Evolutionary conservation across 2,888 invertebrate species (phyloP).

Genomic region (Drosophila maculinotata): DNA sequence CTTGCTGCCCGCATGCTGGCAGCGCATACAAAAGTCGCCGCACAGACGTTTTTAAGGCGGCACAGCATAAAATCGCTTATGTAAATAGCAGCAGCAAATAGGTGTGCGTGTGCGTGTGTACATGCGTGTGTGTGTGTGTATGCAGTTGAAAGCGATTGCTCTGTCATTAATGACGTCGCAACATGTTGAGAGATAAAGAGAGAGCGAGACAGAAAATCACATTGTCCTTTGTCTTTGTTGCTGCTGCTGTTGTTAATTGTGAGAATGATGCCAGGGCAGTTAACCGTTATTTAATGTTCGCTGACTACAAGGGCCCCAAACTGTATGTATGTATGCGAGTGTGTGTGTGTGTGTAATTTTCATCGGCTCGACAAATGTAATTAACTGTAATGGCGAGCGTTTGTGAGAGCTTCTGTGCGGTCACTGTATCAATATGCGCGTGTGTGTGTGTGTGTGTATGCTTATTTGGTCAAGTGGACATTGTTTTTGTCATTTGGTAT

Average conservation of each 20-base stretch:
- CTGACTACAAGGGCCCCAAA: constrained; percentile 39
- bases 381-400: constrained; percentile 69
- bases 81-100: constrained; percentile 57
- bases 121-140: constrained; percentile 37
- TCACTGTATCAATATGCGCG: constrained; percentile 42
- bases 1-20: constrained; percentile 26
- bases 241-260: constrained; percentile 53
- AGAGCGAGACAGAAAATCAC: constrained; percentile 13
- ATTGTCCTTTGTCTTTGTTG: constrained; percentile 28
- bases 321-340: constrained; percentile 3
- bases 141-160: constrained; percentile 44
- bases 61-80: constrained; percentile 74
- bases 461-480: constrained; percentile 43
- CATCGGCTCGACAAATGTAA: constrained; percentile 71
- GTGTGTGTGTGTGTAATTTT: constrained; percentile 63
- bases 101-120: constrained; percentile 17
- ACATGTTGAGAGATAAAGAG: constrained; percentile 34
- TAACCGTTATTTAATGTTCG: constrained; percentile 75
- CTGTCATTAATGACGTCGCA: constrained; percentile 75
- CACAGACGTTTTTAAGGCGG: constrained; percentile 43
- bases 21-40: constrained; percentile 42
- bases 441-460: background rate
- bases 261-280: constrained; percentile 64
- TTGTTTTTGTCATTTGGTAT: constrained; percentile 16
- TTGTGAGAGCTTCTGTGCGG: constrained; percentile 33